phyloP scores from a whole-genome alignment of 92 coral and sea anemone species.

The Phenganax subtilis region DNA sequence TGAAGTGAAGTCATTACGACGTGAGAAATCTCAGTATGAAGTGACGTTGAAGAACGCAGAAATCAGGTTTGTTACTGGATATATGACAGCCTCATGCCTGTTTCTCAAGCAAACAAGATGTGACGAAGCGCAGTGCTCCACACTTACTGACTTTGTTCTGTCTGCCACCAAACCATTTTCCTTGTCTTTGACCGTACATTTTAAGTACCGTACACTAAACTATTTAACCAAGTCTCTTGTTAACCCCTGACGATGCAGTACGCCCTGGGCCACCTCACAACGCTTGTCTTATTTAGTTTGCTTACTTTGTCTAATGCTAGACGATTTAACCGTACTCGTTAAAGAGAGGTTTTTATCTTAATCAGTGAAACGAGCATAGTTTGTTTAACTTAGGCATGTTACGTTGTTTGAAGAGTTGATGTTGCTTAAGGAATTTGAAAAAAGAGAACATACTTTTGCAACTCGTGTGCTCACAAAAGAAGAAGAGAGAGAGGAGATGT shows the following conservation, averaged over 20 bases:
- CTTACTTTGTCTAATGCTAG: not conserved
- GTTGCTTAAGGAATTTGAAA: conserved; percentile 95
- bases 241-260: no score
- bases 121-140: no score
- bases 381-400: conserved; percentile 63
- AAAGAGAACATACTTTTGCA: conserved; percentile 90
- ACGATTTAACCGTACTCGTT: no score
- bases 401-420: conserved; percentile 94
- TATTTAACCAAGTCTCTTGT: no score
- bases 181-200: no score
- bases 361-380: not conserved
- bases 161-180: no score
- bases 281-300: not conserved
- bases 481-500: conserved; percentile 87
- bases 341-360: not conserved
- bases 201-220: no score
- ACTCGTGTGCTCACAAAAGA: conserved; percentile 87
- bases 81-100: no score
- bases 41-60: conserved; percentile 92
- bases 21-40: conserved; percentile 76
- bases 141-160: no score
- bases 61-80: conserved; percentile 52
- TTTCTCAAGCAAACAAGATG: no score
- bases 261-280: not conserved
- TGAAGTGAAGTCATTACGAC: conserved; percentile 78